Evolutionary conservation across 1,140 invertebrate species (phyloP), one percentile per base, ranked within the genome.

Genomic region (Drosophila melanica): DNA sequence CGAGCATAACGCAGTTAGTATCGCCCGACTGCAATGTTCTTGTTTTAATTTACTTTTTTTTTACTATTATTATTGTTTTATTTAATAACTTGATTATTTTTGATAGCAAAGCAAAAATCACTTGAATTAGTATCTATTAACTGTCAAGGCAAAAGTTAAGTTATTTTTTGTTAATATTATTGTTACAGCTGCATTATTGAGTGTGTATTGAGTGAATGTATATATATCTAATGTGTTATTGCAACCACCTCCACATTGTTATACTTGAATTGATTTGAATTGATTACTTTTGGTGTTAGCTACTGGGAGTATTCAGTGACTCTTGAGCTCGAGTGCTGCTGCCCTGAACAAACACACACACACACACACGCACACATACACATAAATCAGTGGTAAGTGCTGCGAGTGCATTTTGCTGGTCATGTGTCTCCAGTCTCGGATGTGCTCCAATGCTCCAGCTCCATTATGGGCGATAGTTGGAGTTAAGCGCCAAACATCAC

Each of bases 401-500:
- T 66, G 41, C 10, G 37, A 39, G 37, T 23, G 23, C 16, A 48
- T 65, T 58, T 47, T 37, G 50, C 51, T 65, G 41, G 41, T 57
- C 41, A 65, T 65, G 33, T 44, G 41, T 45, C 58, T 54, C 12
- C 47, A 23, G 1, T 3, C 2, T 23, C 9, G 33, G 33, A 47
- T 45, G 23, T 41, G 18, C 30, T 48, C 37, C 18, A 37, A 37
- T 1, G 42, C 35, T 39, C n/a, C 23, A 16, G 44, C 41, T 50
- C 14, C 20, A 35, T 8, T 58, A 33, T 42, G 41, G 20, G 50
- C 63, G 27, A 48, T 67, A 67, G 69, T 59, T 67, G 30, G 39
- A 58, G 35, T 10, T 62, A 57, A 70, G 66, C 73, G 67, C 73
- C 67, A 58, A 74, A 69, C 45, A 54, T 62, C 45, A 68, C 66